Percentiles rank a stretch among this genome's conserved stretches.
Conservation (phyloP, 2,888 invertebrate species). For the Lissocephala sabroskyi region DNA sequence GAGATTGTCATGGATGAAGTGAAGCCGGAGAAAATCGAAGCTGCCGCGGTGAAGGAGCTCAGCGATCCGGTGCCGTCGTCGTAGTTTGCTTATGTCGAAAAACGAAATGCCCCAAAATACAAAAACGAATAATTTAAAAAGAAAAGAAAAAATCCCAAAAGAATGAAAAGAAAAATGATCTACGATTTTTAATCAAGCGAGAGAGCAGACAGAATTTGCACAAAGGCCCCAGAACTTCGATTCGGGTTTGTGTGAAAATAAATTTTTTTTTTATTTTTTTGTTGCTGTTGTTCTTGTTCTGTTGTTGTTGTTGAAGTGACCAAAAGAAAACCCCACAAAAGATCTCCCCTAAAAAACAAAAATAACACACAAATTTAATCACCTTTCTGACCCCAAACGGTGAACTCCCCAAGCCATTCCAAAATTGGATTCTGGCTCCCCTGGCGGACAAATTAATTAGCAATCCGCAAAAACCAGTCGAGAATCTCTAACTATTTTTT, state of each 20-base stretch:
- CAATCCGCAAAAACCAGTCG: not conserved
- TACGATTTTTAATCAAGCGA: conserved; percentile 13
- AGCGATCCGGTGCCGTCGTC: not conserved
- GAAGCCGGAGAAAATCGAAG: not conserved
- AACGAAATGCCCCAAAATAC: not conserved
- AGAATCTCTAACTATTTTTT: conserved; percentile 1
- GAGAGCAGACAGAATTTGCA: conserved; percentile 15
- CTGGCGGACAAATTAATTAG: too few relatives aligned
- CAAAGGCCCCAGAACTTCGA: conserved; percentile 30
- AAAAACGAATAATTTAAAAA: not conserved
- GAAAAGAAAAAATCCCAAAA: conserved; percentile 1
- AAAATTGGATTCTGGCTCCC: too few relatives aligned
- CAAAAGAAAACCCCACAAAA: conserved; percentile 7
- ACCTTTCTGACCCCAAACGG: not conserved
- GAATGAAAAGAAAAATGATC: not conserved
- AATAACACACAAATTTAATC: not conserved
- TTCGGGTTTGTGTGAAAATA: conserved; percentile 25
- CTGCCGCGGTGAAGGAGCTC: not conserved
- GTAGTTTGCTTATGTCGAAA: not conserved
- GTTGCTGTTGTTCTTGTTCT: conserved; percentile 7
- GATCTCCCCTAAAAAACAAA: not conserved
- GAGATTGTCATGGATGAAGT: conserved; percentile 16
- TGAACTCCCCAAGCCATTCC: not conserved
- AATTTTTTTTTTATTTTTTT: conserved; percentile 47
- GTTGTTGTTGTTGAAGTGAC: not conserved